Conservation (phyloP, 2,888 invertebrate species). For the Sarcophaga caerulescens region DNA sequence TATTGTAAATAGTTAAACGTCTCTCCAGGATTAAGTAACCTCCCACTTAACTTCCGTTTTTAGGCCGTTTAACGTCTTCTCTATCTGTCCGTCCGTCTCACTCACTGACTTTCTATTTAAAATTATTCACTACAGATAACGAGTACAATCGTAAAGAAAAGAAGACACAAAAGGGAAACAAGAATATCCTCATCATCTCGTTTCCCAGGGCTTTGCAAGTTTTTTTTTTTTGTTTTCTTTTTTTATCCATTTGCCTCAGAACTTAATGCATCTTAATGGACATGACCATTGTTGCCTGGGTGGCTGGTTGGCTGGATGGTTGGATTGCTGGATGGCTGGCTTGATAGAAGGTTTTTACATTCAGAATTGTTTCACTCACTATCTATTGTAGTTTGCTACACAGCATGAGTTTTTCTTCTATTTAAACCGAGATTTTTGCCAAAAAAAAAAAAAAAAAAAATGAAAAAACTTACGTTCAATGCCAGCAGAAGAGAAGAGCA, state of each 20-base stretch:
- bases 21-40: conserved; percentile 65
- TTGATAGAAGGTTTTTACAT: not conserved
- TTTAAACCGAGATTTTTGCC: conserved; percentile 32
- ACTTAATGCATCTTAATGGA: conserved; percentile 67
- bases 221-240: no score
- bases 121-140: not conserved
- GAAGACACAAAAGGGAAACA: conserved; percentile 33
- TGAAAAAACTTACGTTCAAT: conserved; percentile 12
- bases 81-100: not conserved
- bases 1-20: conserved; percentile 56
- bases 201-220: conserved; percentile 16
- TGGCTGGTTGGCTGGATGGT: conserved; percentile 41
- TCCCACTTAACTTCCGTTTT: conserved; percentile 67
- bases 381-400: conserved; percentile 45
- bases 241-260: conserved; percentile 16
- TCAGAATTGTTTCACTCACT: conserved; percentile 6
- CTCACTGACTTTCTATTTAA: not conserved
- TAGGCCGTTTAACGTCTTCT: conserved; percentile 61
- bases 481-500: not conserved
- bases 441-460: conserved; percentile 16
- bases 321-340: conserved; percentile 16
- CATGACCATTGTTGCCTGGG: conserved; percentile 61
- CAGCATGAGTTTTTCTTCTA: conserved; percentile 41
- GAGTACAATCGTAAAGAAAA: conserved; percentile 15
- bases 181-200: conserved; percentile 33